Evolutionary conservation across 35 echinoderm and acorn worm genomes (phyloP), one percentile per base, ranked within the genome.

Genomic region (Apostichopus californicus): DNA sequence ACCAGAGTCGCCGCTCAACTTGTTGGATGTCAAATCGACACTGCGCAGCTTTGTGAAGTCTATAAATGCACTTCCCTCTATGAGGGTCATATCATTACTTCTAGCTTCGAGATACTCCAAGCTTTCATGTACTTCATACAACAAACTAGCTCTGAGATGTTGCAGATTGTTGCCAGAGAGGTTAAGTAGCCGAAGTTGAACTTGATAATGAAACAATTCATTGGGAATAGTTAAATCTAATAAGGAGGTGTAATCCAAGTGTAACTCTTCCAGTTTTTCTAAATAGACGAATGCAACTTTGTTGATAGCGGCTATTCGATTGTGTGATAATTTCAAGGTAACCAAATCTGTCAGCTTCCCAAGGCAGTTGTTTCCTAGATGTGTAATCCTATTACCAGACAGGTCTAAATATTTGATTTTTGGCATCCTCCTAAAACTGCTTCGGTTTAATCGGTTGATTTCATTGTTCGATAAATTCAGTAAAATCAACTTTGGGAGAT

Each of bases 51-150:
- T 85, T n/a, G 0, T 1, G 58, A 85, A 85, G 55, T 15, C 6
- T 9, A 85, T 85, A 15, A 85, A 85, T 9, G 57, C 58, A n/a
- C 52, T 20, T 58, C 17, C 81, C 21, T 85, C 81, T 18, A 85
- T 85, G 20, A 5, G 7, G 28, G 17, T 58, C 6, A 85, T 85
- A 11, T 57, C 17, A 58, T 85, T 85, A 24, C 58, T 85, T 9
- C 15, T 17, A 85, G 81, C 81, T 18, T 8, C 9, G 20, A 85
- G 11, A 54, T 85, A 21, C 14, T 56, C 20, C 17, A 85, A 60
- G 81, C 57, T 85, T 10, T 85, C 7, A 6, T 7, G 9, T 20
- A 85, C 17, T 1, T 23, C 54, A 18, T 20, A 22, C 11, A 85
- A 52, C 81, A 85, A 59, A 17, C 58, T 11, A 22, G 5, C 57